These are phyloP conservation scores for Amorpha juglandis DNA, from an alignment of 2,888 invertebrate genomes.

Conservation along the genomic window DNA sequence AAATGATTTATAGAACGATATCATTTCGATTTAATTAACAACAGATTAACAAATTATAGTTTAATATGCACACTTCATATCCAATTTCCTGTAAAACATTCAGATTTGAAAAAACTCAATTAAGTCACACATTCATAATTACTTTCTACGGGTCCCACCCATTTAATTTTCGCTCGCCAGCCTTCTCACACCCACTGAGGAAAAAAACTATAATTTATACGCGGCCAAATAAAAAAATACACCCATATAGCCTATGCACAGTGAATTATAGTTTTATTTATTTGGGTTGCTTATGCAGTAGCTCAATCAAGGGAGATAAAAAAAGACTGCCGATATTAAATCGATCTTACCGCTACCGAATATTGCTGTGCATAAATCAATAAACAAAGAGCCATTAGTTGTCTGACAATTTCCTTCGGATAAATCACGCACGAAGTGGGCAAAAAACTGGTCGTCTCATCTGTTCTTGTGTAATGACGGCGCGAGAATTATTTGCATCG, in stretches of 20 bases:
- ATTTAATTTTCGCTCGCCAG: conserved; percentile 69
- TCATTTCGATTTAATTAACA: background rate
- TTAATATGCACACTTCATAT: conserved; percentile 13
- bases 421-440: conserved; percentile 69
- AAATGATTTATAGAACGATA: background rate
- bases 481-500: conserved; percentile 46
- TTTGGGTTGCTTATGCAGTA: conserved; percentile 56
- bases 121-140: conserved; percentile 57
- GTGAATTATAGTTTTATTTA: conserved; percentile 40
- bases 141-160: conserved; percentile 57
- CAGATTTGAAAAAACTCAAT: conserved; percentile 57
- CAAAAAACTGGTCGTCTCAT: conserved; percentile 67
- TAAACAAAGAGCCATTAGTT: conserved; percentile 83
- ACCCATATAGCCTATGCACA: conserved; percentile 17
- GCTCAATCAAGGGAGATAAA: conserved; percentile 65
- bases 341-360: conserved; percentile 78
- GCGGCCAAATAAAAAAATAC: conserved; percentile 56
- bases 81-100: conserved; percentile 50
- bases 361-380: conserved; percentile 81
- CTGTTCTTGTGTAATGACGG: conserved; percentile 65
- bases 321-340: conserved; percentile 62
- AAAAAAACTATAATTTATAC: conserved; percentile 64
- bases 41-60: background rate
- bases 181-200: conserved; percentile 62
- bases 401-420: conserved; percentile 82